Percentiles rank a stretch among this genome's conserved stretches.
Conservation (phyloP, 2,797 vertebrate species). For the Sebastes umbrosus region DNA sequence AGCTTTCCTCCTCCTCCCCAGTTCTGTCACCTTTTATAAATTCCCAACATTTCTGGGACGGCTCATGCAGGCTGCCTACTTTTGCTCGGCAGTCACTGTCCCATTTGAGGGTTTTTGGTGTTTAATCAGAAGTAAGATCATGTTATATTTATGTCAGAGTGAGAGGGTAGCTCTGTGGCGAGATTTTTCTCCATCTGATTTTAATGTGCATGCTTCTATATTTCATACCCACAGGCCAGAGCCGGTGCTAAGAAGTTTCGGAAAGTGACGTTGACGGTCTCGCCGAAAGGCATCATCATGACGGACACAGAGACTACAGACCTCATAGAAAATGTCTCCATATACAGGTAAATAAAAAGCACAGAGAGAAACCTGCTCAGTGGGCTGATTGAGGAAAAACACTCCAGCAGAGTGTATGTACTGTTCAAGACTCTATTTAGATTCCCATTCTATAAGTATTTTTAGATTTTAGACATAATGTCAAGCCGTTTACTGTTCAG, state of each 20-base stretch:
- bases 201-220: not conserved
- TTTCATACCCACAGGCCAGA: conserved; percentile 81
- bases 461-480: not conserved
- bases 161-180: not conserved
- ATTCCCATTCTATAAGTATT: not conserved
- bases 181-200: not conserved
- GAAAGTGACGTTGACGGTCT: conserved; percentile 91
- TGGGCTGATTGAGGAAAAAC: not conserved
- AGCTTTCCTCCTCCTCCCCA: not conserved
- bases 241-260: conserved; percentile 90
- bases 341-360: conserved; percentile 86
- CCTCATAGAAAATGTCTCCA: conserved; percentile 90
- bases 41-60: conserved; percentile 51
- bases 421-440: not conserved
- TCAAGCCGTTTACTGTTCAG: not conserved
- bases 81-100: conserved; percentile 9
- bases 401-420: no score
- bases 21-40: conserved; percentile 55
- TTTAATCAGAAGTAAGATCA: conserved; percentile 15
- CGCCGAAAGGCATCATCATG: conserved; percentile 89
- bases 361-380: not conserved
- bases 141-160: conserved; percentile 18
- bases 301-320: conserved; percentile 88
- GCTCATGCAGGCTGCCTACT: conserved; percentile 2
- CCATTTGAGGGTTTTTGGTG: not conserved